Percentiles rank a stretch among this genome's conserved stretches.
Evolutionary conservation across 2,888 invertebrate species (phyloP).

Genomic region (Tinea trinotella): DNA sequence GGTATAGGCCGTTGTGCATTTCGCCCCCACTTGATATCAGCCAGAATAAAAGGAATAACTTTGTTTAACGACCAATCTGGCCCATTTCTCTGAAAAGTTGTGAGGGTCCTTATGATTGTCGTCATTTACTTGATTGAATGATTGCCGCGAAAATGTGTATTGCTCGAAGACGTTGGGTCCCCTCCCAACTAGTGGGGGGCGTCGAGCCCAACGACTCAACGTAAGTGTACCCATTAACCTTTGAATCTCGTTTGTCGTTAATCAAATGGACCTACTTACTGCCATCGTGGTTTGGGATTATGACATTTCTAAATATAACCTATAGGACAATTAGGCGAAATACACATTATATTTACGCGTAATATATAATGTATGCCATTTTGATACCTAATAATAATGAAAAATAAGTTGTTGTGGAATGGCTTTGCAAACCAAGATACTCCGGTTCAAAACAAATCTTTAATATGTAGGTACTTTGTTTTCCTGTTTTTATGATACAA

Average conservation of each 20-base stretch:
- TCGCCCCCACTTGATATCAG: no score
- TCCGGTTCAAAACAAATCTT: no score
- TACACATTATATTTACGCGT: no score
- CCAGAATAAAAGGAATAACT: no score
- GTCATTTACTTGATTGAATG: conserved; percentile 68
- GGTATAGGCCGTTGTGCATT: no score
- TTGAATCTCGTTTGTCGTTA: conserved; percentile 2
- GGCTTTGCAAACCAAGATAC: no score
- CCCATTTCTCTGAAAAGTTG: conserved; percentile 57
- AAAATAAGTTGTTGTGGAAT: no score
- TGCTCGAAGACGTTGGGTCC: conserved; percentile 37
- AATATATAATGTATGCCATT: no score
- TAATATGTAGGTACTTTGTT: no score
- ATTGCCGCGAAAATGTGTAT: conserved; percentile 64
- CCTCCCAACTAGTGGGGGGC: not conserved
- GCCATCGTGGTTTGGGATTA: not conserved
- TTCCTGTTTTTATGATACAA: no score
- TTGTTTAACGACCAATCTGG: no score
- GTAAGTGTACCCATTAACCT: conserved; percentile 5
- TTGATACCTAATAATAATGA: no score
- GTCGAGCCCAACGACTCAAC: not conserved
- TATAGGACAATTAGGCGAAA: not conserved
- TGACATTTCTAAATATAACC: conserved; percentile 9
- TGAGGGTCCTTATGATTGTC: conserved; percentile 62
- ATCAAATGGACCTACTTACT: conserved; percentile 8